Conservation (phyloP, 2,113 vertebrate species). For the Monopterus albus region DNA sequence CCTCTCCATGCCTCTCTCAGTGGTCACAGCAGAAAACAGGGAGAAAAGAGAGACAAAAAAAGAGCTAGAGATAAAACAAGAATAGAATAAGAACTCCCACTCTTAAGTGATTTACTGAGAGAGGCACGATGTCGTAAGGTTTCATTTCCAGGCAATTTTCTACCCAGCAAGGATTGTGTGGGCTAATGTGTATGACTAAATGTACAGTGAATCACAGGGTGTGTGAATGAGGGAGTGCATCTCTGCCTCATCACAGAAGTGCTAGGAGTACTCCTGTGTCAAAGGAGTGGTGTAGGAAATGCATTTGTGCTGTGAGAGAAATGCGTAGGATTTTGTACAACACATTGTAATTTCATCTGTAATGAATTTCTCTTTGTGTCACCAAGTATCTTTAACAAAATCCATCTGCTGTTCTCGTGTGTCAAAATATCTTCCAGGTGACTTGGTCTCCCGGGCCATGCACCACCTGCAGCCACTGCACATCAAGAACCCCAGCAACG, state of each 20-base stretch:
- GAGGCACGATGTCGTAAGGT: constrained; percentile 15
- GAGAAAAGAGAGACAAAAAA: neutral
- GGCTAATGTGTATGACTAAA: constrained; percentile 50
- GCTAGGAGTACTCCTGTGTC: constrained; percentile 24
- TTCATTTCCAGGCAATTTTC: constrained; percentile 41
- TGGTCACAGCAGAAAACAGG: neutral
- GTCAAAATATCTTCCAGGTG: constrained; percentile 80
- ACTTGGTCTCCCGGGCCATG: constrained; percentile 96
- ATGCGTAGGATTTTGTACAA: constrained; percentile 25
- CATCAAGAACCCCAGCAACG: constrained; percentile 89
- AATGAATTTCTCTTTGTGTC: constrained; percentile 1
- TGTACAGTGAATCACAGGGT: constrained; percentile 38
- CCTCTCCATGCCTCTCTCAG: neutral
- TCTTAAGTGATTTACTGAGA: constrained; percentile 17
- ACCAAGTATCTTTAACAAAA: neutral
- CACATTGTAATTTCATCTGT: neutral
- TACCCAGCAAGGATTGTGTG: constrained; percentile 32
- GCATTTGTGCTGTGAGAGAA: constrained; percentile 20
- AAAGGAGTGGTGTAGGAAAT: constrained; percentile 25
- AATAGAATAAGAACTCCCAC: constrained; percentile 10
- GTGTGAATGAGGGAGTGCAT: constrained; percentile 30
- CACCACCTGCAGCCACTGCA: constrained; percentile 96
- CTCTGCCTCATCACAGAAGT: constrained; percentile 14
- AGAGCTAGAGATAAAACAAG: neutral
- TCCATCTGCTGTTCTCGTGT: neutral